Percentiles rank a stretch among this genome's conserved stretches.
These are phyloP conservation scores for Rhinichthys klamathensis DNA, from an alignment of 2,113 vertebrate genomes.

Conservation along the genomic window DNA sequence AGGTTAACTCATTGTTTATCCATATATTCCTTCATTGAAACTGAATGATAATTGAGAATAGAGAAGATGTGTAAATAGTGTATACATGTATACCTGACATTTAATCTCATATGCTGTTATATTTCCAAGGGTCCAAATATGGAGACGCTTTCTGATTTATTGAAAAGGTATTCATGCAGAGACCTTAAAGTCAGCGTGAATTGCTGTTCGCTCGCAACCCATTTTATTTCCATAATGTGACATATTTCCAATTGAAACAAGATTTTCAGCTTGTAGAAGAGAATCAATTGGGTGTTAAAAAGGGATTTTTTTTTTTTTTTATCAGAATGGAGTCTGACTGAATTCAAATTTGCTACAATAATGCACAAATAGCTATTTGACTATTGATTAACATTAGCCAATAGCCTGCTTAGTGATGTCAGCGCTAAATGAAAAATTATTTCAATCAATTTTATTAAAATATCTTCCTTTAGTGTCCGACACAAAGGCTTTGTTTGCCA, in stretches of 20 bases:
- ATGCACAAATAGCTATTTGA: neutral
- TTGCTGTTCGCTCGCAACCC: neutral
- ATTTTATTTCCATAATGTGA: neutral
- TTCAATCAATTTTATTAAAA: neutral
- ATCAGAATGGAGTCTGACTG: neutral
- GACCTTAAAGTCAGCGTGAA: neutral
- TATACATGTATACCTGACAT: neutral
- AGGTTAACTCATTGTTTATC: slow-evolving; percentile 19
- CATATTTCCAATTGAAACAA: slow-evolving; percentile 14
- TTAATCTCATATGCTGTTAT: neutral
- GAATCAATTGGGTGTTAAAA: neutral
- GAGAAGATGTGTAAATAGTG: neutral
- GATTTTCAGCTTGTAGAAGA: neutral
- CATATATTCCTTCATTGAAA: slow-evolving; percentile 4
- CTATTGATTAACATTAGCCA: neutral
- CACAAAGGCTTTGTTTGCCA: slow-evolving; percentile 5
- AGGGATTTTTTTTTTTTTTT: neutral
- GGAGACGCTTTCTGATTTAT: neutral
- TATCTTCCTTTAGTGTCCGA: neutral
- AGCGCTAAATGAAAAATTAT: neutral
- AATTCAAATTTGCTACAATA: neutral
- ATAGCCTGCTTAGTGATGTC: neutral
- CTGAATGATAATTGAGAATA: neutral
- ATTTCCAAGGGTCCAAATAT: neutral
- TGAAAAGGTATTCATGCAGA: slow-evolving; percentile 4